Base-by-base conservation (phyloP, 1,140 invertebrate species). In the Drosophila nikananu region DNA sequence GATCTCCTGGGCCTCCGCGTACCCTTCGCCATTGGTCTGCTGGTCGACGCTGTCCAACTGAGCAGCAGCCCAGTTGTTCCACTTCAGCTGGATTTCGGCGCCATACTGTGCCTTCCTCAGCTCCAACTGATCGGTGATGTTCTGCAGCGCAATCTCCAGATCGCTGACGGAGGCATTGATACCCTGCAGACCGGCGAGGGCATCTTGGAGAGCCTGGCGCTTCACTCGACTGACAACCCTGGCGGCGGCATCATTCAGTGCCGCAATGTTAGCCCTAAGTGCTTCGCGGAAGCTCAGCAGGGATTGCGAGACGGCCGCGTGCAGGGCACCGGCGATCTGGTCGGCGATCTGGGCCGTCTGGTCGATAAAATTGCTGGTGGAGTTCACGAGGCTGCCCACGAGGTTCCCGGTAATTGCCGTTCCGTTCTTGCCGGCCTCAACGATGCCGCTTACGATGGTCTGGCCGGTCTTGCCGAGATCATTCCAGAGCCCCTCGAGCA, bases 31-130 rank as follows among this genome's bases (percentile, higher is more conserved):
- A 12, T 58, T 27, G 21, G 72, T 76, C 25, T 12, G 8, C 1
- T 51, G 9, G 17, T 80, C 49, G 7, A 79, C 84, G 6, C 66
- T 59, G 0, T 70, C 25, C 37, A 89, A 42, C 32, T 89, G 78
- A 7, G 10, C 39, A 9, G 64, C 63, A 3, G 27, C 25, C 84
- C 84, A 89, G 5, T 37, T 13, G 27, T 46, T 21, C 42, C 77
- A 55, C 5, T 41, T 39, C 19, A 17, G 23, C 1, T 73, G 39
- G 9, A 64, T 55, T 5, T 52, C 58, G 3, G 19, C 10, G 0
- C 46, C 9, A 7, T 83, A 57, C 1, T 9, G 15, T 0, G 30
- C 6, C 13, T 65, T 80, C 10, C 37, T 46, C 1, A 21, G 8
- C 0, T 42, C 54, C n/a, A 89, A 17, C 30, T 60, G 21, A 10